phyloP scores from a whole-genome alignment of 37 sponge, comb jelly and placozoan genomes.

The Oopsacas minuta region DNA sequence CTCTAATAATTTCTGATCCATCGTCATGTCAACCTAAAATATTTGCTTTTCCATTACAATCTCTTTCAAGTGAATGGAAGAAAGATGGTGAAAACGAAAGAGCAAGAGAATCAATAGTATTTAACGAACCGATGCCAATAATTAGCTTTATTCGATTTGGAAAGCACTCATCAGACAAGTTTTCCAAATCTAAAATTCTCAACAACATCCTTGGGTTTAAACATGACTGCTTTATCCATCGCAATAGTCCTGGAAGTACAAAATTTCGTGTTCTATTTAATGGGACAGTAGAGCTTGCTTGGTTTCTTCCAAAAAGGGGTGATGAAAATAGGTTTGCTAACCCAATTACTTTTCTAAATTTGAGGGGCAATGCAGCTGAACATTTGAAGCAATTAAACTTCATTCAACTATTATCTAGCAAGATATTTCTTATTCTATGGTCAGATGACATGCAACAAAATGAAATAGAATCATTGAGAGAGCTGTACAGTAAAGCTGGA shows the following conservation, averaged over 20 bases:
- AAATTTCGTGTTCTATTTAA: background rate
- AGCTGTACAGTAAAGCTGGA: background rate
- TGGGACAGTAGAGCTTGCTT: conserved; percentile 23
- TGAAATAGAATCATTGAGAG: background rate
- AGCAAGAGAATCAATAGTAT: background rate
- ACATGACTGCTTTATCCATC: conserved; percentile 20
- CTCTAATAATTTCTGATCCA: conserved; percentile 20
- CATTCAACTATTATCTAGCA: background rate
- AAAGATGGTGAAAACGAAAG: background rate
- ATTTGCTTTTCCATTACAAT: conserved; percentile 14
- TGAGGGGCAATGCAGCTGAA: background rate
- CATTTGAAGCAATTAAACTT: conserved; percentile 16
- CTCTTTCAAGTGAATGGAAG: no score
- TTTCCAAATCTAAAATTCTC: no score
- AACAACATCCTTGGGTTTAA: background rate
- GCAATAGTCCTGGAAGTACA: no score
- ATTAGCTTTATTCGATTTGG: conserved; percentile 25
- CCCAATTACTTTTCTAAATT: conserved; percentile 15
- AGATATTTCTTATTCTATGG: background rate
- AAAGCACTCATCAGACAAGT: background rate
- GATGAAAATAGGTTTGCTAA: background rate
- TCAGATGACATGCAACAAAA: background rate
- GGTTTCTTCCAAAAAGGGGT: conserved; percentile 20
- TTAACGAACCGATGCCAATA: no score
- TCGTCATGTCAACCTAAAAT: background rate